phyloP scores from a whole-genome alignment of 2,113 vertebrate species.

The Oncorhynchus tshawytscha region DNA sequence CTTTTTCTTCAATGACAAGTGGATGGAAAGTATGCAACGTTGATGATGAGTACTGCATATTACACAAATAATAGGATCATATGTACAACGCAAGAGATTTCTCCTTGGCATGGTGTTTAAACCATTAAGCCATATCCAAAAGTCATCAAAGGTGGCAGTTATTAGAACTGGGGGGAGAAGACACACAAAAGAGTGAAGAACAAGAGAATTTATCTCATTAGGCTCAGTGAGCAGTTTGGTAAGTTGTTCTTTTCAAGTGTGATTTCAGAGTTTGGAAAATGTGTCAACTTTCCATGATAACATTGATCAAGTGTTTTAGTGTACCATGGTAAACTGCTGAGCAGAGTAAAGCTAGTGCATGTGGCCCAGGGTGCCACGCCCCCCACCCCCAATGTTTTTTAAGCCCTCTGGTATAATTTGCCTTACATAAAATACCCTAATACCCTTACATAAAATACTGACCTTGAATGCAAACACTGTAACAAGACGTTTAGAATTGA shows the following conservation, averaged over 20 bases:
- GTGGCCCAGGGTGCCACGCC: too few species aligned
- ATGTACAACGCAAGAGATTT: background rate
- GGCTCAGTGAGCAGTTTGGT: background rate
- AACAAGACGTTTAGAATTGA: too few species aligned
- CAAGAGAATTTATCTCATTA: background rate
- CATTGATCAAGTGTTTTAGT: background rate
- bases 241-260: background rate
- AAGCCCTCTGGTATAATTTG: too few species aligned
- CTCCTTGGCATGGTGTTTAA: background rate
- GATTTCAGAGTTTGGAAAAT: background rate
- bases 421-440: too few species aligned
- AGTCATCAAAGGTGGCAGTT: slow-evolving; percentile 30
- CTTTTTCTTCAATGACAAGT: background rate
- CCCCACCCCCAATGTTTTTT: too few species aligned
- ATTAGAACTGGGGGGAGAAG: slow-evolving; percentile 30
- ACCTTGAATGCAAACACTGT: too few species aligned
- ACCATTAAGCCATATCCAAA: slow-evolving; percentile 7
- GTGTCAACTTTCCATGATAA: background rate
- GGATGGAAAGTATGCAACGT: background rate
- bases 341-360: background rate
- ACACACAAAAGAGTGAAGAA: slow-evolving; percentile 17
- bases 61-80: background rate
- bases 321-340: background rate
- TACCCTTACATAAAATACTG: too few species aligned
- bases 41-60: background rate